A percentile compares a stretch with the other conserved stretches of the same genome.
Evolutionary conservation across 2,113 vertebrate genomes (phyloP).

Genomic region (Nesogale talazaci): DNA sequence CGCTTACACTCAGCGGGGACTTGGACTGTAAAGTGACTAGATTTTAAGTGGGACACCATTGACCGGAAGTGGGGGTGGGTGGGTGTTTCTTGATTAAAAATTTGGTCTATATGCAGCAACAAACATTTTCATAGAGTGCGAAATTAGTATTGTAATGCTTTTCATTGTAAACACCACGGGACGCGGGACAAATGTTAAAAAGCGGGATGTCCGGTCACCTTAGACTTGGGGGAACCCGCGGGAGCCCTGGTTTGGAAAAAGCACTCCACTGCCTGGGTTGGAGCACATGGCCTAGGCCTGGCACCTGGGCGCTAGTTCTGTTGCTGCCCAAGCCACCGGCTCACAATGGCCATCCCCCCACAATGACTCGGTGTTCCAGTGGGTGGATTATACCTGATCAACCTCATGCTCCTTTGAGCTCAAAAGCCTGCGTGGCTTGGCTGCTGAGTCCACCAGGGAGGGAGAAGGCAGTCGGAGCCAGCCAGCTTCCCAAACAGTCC

Average conservation of each 20-base stretch:
- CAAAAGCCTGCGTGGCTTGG: neutral
- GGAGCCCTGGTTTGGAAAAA: neutral
- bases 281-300: neutral
- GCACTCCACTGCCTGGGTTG: neutral
- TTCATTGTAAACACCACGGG: too few species aligned
- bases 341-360: accelerated
- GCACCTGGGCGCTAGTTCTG: neutral
- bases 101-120: too few species aligned
- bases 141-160: too few species aligned
- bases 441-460: neutral
- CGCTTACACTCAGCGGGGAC: neutral
- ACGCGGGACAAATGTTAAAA: too few species aligned
- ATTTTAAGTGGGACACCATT: too few species aligned
- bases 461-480: neutral
- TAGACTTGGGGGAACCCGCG: neutral
- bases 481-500: neutral
- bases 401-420: neutral
- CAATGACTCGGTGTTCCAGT: accelerated
- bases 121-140: too few species aligned
- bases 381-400: neutral
- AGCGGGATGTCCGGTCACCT: too few species aligned
- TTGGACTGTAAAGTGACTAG: too few species aligned
- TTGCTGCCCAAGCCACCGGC: neutral
- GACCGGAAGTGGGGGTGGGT: too few species aligned
- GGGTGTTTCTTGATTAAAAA: too few species aligned